Conservation (phyloP, 2,797 vertebrate genomes). For the Microctenopoma lineatum region DNA sequence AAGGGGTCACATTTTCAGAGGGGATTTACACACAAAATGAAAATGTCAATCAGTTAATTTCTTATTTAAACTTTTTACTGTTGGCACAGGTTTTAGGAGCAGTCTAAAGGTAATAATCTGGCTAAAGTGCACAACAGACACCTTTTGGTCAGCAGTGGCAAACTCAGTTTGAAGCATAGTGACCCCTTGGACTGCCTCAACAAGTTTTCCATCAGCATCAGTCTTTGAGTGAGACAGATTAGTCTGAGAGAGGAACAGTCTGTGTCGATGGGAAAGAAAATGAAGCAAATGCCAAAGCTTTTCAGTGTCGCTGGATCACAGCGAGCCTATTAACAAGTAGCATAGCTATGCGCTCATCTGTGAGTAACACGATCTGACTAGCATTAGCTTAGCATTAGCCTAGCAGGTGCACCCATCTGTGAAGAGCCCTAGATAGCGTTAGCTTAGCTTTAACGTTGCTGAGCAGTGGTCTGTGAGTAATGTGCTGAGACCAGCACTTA, state of each 20-base stretch:
- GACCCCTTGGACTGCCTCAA: slow-evolving; percentile 13
- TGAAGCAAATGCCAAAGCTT: slow-evolving; percentile 11
- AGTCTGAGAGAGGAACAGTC: slow-evolving; percentile 4
- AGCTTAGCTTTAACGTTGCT: slow-evolving; percentile 63
- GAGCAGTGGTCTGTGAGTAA: slow-evolving; percentile 63
- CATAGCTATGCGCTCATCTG: slow-evolving; percentile 59
- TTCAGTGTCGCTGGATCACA: slow-evolving; percentile 2
- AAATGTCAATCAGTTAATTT: slow-evolving; percentile 32
- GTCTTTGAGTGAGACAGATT: slow-evolving; percentile 13
- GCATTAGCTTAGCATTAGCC: slow-evolving; percentile 72
- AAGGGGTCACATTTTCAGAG: slow-evolving; percentile 45
- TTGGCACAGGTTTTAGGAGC: not conserved
- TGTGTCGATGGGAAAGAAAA: slow-evolving; percentile 14
- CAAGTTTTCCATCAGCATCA: slow-evolving; percentile 12
- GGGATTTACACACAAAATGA: slow-evolving; percentile 14
- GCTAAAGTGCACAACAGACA: not conserved
- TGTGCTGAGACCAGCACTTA: slow-evolving; percentile 60
- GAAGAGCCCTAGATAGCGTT: slow-evolving; percentile 60
- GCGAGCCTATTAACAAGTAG: slow-evolving; percentile 51
- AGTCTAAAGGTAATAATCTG: slow-evolving; percentile 1
- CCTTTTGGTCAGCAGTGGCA: not conserved
- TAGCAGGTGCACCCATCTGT: slow-evolving; percentile 67
- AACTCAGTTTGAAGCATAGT: not conserved
- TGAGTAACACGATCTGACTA: slow-evolving; percentile 67
- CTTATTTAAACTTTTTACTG: slow-evolving; percentile 19